Evolutionary conservation across 2,113 vertebrate species (phyloP).

Genomic region (Tragelaphus imberbis): DNA sequence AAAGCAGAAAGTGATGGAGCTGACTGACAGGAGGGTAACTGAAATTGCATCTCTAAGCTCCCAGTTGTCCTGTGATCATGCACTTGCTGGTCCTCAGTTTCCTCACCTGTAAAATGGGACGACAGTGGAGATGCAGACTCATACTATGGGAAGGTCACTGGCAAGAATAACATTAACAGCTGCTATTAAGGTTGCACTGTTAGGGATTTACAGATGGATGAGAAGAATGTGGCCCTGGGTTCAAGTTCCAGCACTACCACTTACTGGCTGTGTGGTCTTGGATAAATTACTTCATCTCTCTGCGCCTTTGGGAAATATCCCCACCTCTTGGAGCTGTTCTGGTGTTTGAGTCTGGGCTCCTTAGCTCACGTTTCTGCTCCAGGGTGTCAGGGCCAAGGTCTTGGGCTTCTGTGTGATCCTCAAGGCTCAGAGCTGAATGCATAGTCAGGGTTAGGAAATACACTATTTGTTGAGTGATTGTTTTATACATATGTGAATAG

Average conservation of each 20-base stretch:
- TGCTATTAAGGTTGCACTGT: background rate
- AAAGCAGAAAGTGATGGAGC: background rate
- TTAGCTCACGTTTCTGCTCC: background rate
- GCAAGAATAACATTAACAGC: background rate
- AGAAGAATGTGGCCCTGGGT: background rate
- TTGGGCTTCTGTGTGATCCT: background rate
- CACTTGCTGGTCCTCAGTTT: background rate
- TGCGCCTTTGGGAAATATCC: background rate
- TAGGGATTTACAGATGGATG: background rate
- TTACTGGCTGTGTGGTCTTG: background rate
- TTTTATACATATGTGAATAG: background rate
- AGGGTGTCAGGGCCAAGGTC: background rate
- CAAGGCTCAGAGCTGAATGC: background rate
- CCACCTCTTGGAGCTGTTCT: background rate
- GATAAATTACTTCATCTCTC: background rate
- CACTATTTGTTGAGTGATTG: background rate
- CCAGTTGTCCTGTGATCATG: background rate
- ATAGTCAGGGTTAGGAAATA: background rate
- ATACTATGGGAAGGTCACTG: accelerated
- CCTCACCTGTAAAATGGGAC: background rate
- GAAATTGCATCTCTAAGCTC: background rate
- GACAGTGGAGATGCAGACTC: background rate
- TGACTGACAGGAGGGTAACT: background rate
- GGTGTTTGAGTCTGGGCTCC: background rate
- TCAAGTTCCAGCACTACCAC: background rate